Percentiles rank a stretch among this genome's conserved stretches.
phyloP scores from a whole-genome alignment of 1,140 invertebrate genomes.

The Lucilia sericata region DNA sequence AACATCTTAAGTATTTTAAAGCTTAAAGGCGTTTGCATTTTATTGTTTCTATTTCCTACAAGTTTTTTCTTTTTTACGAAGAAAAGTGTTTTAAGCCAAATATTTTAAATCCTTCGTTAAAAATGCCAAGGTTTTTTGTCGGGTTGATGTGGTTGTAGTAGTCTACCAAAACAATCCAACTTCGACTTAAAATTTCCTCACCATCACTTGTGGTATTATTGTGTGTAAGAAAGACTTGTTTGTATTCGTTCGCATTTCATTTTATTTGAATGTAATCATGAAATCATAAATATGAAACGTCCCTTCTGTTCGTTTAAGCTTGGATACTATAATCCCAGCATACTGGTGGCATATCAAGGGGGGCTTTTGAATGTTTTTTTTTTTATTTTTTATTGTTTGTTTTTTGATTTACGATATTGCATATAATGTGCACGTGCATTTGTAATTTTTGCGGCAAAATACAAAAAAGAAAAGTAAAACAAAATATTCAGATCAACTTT shows the following conservation, averaged over 20 bases:
- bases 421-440: conserved; percentile 14
- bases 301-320: neutral
- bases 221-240: no score
- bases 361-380: neutral
- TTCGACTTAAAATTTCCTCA: neutral
- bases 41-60: neutral
- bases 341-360: neutral
- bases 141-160: neutral
- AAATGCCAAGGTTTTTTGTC: neutral
- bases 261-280: conserved; percentile 27
- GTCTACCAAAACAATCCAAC: neutral
- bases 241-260: neutral
- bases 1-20: conserved; percentile 18
- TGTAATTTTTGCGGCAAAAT: conserved; percentile 9
- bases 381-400: neutral
- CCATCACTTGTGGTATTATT: neutral
- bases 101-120: neutral
- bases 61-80: neutral
- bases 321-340: neutral
- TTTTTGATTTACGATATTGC: conserved; percentile 26
- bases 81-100: neutral
- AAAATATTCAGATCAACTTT: neutral
- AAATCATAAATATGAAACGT: conserved; percentile 27
- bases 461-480: neutral
- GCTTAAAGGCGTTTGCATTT: neutral